Evolutionary conservation across 2,797 vertebrate species (phyloP).

Genomic region (Podarcis lilfordi): DNA sequence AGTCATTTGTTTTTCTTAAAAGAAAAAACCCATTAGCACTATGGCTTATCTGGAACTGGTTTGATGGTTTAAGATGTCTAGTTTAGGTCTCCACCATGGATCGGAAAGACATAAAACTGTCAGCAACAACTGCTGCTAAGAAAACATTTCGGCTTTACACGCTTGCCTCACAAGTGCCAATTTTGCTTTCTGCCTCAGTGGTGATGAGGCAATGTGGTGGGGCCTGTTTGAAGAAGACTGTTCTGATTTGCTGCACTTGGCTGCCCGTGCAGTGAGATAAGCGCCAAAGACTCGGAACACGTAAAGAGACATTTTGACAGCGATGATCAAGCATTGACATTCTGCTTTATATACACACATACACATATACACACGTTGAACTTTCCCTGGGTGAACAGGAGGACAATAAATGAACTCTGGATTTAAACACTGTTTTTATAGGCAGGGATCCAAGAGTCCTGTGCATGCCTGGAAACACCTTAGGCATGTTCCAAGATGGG

Average conservation of each 20-base stretch:
- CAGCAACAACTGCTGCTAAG: constrained; percentile 43
- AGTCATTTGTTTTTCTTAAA: background rate
- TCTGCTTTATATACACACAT: background rate
- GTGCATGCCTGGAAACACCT: background rate
- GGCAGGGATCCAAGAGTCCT: background rate
- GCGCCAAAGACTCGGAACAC: constrained; percentile 30
- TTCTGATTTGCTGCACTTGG: constrained; percentile 59
- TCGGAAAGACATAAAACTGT: constrained; percentile 31
- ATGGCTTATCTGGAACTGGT: background rate
- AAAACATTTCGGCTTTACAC: constrained; percentile 52
- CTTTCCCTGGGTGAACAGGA: constrained; percentile 26
- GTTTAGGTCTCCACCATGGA: constrained; percentile 10
- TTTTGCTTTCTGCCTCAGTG: constrained; percentile 59
- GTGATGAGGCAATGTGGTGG: constrained; percentile 47
- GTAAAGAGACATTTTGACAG: constrained; percentile 39
- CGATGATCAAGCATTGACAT: background rate
- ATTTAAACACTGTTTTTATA: background rate
- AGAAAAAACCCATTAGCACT: background rate
- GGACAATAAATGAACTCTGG: background rate
- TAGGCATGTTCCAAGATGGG: background rate
- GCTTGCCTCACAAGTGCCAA: constrained; percentile 42
- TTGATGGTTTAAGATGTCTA: background rate
- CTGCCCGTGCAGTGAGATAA: constrained; percentile 52
- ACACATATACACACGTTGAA: background rate
- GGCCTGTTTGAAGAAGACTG: constrained; percentile 58